Conservation (phyloP, 2,888 invertebrate species). For the Dastarcus helophoroides region DNA sequence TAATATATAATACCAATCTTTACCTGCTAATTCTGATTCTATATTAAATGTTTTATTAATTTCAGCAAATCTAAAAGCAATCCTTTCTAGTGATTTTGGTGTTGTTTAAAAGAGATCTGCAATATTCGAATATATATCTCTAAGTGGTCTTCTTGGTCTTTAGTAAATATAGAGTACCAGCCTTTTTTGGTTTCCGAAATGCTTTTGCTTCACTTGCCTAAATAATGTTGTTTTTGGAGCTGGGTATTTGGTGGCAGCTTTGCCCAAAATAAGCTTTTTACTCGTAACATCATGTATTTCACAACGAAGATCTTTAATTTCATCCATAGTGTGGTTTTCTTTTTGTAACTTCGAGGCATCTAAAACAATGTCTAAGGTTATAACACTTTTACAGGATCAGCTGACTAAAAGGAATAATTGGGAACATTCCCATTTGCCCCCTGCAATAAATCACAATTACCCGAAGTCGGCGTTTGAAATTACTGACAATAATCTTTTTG, state of each 20-base stretch:
- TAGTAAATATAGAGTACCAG: slow-evolving; percentile 8
- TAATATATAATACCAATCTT: slow-evolving; percentile 8
- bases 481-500: no score
- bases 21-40: slow-evolving; percentile 5
- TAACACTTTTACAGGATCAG: no score
- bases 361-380: no score
- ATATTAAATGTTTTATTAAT: slow-evolving; percentile 6
- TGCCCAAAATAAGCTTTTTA: slow-evolving; percentile 3
- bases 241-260: slow-evolving; percentile 3
- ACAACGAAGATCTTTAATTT: slow-evolving; percentile 4
- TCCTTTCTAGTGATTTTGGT: slow-evolving; percentile 14
- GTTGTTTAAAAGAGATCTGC: slow-evolving; percentile 9
- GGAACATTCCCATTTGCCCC: no score
- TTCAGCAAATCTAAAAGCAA: slow-evolving; percentile 16
- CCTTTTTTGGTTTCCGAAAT: slow-evolving; percentile 4
- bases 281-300: slow-evolving; percentile 2
- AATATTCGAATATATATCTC: slow-evolving; percentile 2
- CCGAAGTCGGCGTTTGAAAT: no score
- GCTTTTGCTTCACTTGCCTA: slow-evolving; percentile 2
- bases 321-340: no score
- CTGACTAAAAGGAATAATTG: no score
- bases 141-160: slow-evolving; percentile 8
- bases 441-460: no score
- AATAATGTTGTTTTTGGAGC: slow-evolving; percentile 5
- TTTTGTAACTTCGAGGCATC: no score